Conservation (phyloP, 2,888 invertebrate species). For the Artemia sp. region DNA sequence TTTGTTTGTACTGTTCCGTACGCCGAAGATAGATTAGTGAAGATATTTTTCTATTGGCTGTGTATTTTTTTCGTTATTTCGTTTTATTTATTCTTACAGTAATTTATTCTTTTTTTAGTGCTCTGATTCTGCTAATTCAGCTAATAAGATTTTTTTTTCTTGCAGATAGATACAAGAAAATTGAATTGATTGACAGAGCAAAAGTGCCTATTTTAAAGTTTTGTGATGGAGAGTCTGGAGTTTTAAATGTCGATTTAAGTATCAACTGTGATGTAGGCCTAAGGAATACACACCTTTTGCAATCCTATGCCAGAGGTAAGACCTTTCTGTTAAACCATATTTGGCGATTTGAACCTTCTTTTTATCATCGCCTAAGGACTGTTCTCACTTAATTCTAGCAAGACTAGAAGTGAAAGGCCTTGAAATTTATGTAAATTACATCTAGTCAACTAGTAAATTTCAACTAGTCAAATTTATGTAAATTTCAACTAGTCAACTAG, state of each 20-base stretch:
- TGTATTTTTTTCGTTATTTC: conserved; percentile 10
- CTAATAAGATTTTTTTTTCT: conserved; percentile 21
- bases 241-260: conserved; percentile 90
- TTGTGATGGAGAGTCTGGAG: conserved; percentile 51
- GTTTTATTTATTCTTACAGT: conserved; percentile 15
- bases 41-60: no score
- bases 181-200: conserved; percentile 61
- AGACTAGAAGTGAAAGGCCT: no score
- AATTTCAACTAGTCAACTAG: no score
- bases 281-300: conserved; percentile 79
- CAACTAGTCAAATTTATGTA: no score
- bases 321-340: no score
- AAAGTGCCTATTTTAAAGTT: conserved; percentile 95
- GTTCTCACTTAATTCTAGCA: no score
- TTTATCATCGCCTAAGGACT: no score
- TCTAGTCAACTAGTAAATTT: no score
- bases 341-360: no score
- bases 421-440: no score
- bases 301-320: conserved; percentile 69
- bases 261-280: conserved; percentile 88
- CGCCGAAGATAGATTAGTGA: no score
- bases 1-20: no score
- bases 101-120: conserved; percentile 16
- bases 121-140: not conserved
- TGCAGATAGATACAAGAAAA: conserved; percentile 40